phyloP scores from a whole-genome alignment of 2,888 invertebrate species.

The Tenodera sinensis region DNA sequence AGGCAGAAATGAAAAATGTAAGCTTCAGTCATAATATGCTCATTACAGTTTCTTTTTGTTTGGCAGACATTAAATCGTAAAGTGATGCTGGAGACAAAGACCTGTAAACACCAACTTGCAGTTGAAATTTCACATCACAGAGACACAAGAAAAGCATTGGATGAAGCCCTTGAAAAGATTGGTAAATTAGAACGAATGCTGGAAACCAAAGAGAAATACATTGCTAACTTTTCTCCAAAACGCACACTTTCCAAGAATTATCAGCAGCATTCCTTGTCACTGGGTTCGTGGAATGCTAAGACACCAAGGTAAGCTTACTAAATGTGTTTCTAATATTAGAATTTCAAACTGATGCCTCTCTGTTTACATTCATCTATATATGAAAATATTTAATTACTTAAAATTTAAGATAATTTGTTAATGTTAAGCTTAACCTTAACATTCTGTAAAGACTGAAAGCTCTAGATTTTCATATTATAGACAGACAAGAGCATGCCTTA shows the following conservation, averaged over 20 bases:
- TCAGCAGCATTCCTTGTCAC: not conserved
- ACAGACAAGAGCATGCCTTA: too few relatives aligned
- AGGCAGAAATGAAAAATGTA: too few relatives aligned
- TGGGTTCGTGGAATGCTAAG: not conserved
- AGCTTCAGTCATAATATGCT: not conserved
- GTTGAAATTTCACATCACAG: conserved; percentile 66
- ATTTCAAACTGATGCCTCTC: too few relatives aligned
- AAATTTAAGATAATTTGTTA: too few relatives aligned
- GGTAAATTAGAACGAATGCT: conserved; percentile 58
- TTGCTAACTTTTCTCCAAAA: not conserved
- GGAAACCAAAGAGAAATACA: conserved; percentile 43
- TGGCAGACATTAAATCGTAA: conserved; percentile 60
- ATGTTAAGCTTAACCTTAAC: too few relatives aligned
- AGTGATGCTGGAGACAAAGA: conserved; percentile 69
- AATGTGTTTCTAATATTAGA: not conserved
- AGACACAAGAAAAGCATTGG: conserved; percentile 64
- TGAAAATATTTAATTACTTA: too few relatives aligned
- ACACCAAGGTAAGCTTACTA: not conserved
- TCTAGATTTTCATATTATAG: too few relatives aligned
- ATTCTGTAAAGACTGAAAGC: too few relatives aligned
- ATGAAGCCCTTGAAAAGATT: conserved; percentile 58
- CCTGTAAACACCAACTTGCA: conserved; percentile 66
- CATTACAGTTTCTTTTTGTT: not conserved
- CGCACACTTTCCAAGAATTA: not conserved
- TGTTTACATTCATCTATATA: too few relatives aligned